Evolutionary conservation across 2,113 vertebrate species (phyloP).

Genomic region (Typhlomys cinereus): DNA sequence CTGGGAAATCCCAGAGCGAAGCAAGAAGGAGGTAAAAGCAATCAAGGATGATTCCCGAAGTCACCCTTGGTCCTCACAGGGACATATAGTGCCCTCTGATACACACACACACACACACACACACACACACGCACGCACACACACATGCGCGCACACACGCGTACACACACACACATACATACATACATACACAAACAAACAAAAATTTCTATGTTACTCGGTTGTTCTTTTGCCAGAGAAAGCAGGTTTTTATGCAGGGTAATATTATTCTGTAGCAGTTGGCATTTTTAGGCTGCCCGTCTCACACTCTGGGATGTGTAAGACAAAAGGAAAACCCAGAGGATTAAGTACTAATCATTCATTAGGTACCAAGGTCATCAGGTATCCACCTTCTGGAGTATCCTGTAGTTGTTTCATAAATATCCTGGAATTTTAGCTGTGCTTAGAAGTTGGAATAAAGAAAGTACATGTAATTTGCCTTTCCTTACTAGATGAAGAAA

Average conservation of each 20-base stretch:
- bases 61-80: too few relatives aligned
- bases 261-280: not conserved
- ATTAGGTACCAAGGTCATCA: not conserved
- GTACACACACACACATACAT: too few relatives aligned
- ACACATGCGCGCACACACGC: too few relatives aligned
- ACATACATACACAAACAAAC: too few relatives aligned
- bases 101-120: too few relatives aligned
- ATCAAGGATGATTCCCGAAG: too few relatives aligned
- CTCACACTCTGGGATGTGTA: not conserved
- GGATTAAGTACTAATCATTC: not conserved
- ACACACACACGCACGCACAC: too few relatives aligned
- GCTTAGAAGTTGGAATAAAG: constrained; percentile 4
- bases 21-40: too few relatives aligned
- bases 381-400: not conserved
- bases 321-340: constrained; percentile 43
- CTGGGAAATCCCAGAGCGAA: too few relatives aligned
- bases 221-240: not conserved
- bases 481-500: constrained; percentile 38
- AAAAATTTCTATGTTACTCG: constrained; percentile 33
- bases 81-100: too few relatives aligned
- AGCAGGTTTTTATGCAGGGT: not conserved
- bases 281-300: not conserved
- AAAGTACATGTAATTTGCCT: constrained; percentile 31
- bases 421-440: not conserved
- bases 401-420: constrained; percentile 1